phyloP scores from a whole-genome alignment of 2,888 invertebrate species.

The Pseudococcus jackbeardsleyi region DNA sequence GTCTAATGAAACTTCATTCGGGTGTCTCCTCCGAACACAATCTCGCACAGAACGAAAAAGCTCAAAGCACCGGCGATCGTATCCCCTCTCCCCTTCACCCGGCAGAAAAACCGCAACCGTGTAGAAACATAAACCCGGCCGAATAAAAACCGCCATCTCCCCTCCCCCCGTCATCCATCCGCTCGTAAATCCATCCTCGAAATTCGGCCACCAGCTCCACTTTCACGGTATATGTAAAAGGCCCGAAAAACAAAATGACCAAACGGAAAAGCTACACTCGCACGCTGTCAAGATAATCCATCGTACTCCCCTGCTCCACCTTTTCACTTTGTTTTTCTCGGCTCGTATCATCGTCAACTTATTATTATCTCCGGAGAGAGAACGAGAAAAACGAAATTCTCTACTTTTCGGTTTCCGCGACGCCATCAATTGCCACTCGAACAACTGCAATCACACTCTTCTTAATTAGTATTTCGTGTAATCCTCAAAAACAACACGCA shows the following conservation, averaged over 20 bases:
- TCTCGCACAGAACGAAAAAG: neutral
- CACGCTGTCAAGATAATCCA: constrained; percentile 30
- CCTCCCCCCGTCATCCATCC: neutral
- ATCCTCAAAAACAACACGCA: constrained; percentile 21
- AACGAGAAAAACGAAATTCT: neutral
- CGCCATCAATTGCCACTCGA: constrained; percentile 10
- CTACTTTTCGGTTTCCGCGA: neutral
- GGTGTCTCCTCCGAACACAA: neutral
- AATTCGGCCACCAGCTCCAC: neutral
- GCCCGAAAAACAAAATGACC: constrained; percentile 32
- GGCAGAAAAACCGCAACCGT: neutral
- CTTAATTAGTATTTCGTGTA: constrained; percentile 44
- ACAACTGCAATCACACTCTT: neutral
- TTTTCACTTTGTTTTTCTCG: neutral
- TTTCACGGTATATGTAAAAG: neutral
- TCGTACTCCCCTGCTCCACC: neutral
- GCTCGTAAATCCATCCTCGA: constrained; percentile 30
- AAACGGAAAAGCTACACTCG: neutral
- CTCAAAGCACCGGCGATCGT: neutral
- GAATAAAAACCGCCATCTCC: neutral
- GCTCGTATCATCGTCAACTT: neutral
- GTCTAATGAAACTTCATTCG: constrained; percentile 8
- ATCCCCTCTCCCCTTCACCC: neutral
- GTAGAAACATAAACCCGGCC: neutral
- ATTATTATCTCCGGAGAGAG: neutral